Base-by-base conservation (phyloP, 2,888 invertebrate genomes). In the Zeuzera pyrina region DNA sequence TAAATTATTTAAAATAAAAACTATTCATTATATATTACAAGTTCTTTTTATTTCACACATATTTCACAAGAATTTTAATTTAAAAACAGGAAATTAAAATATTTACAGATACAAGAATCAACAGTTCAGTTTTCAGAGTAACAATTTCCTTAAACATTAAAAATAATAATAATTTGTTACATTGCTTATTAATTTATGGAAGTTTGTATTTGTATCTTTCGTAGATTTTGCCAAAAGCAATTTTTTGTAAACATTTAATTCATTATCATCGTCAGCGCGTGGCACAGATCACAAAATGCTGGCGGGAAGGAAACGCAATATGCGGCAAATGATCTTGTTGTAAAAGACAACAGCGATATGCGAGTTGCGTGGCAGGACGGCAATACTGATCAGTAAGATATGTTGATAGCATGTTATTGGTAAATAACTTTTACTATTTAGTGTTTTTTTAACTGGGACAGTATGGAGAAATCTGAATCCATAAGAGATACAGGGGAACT, bases 1-100 rank as follows among this genome's bases (percentile, higher is more conserved):
- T n/a, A n/a, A n/a, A n/a, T n/a, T n/a, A n/a, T n/a, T n/a, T n/a
- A n/a, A n/a, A 25, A 25, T 12, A 10, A 46, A 54, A 58, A 63
- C 52, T 43, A 22, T 34, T 35, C 11, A 16, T 27, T 54, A 50
- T 79, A 81, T 79, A 78, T 76, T 81, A 79, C 81, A 81, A 70
- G 64, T 56, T 69, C 70, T 63, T 65, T 73, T 76, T 77, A 74
- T 78, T 79, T 73, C 79, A 81, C 81, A 79, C 78, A 63, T 78
- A 79, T 76, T 73, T 77, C 72, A 74, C 73, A 76, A 65, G 55
- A 59, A 53, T 52, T 68, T 69, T 59, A 65, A 67, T 70, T 66
- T 65, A 64, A 63, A 61, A 76, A 71, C 67, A 68, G 59, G 72
- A 71, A 65, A 28, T 28, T 66, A 65, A 62, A 67, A 66, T 81